Conservation (phyloP, 2,113 vertebrate genomes). For the Kryptolebias marmoratus region DNA sequence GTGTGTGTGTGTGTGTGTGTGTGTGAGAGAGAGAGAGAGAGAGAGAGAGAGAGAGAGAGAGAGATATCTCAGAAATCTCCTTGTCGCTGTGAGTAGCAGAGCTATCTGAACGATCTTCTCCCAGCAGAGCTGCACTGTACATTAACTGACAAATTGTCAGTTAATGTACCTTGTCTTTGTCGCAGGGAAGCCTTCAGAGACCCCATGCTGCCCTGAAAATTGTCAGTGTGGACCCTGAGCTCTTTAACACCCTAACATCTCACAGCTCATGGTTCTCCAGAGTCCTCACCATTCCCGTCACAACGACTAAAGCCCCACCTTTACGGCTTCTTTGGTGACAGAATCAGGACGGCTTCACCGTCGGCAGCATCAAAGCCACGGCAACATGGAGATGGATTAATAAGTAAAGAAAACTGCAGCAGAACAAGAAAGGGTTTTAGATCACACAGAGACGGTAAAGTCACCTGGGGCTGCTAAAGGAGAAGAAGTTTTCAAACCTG, state of each 20-base stretch:
- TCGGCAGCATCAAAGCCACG: slow-evolving; percentile 62
- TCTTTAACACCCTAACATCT: slow-evolving; percentile 41
- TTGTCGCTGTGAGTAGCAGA: slow-evolving; percentile 21
- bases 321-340: slow-evolving; percentile 64
- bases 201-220: slow-evolving; percentile 21
- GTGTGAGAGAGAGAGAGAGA: neutral
- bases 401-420: slow-evolving; percentile 69
- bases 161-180: slow-evolving; percentile 39
- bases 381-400: slow-evolving; percentile 67
- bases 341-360: slow-evolving; percentile 67
- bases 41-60: neutral
- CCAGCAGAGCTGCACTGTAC: slow-evolving; percentile 27
- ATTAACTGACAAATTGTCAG: slow-evolving; percentile 57
- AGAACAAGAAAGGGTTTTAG: slow-evolving; percentile 51
- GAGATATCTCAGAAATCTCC: slow-evolving; percentile 15
- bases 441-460: slow-evolving; percentile 46
- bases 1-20: slow-evolving; percentile 16
- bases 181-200: slow-evolving; percentile 28
- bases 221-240: slow-evolving; percentile 14
- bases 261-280: slow-evolving; percentile 13
- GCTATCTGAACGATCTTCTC: neutral
- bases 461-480: slow-evolving; percentile 46
- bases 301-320: slow-evolving; percentile 44
- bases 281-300: slow-evolving; percentile 32
- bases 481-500: slow-evolving; percentile 53